Percentiles rank a stretch among this genome's conserved stretches.
phyloP scores from a whole-genome alignment of 2,797 vertebrate genomes.

The Capromys pilorides region DNA sequence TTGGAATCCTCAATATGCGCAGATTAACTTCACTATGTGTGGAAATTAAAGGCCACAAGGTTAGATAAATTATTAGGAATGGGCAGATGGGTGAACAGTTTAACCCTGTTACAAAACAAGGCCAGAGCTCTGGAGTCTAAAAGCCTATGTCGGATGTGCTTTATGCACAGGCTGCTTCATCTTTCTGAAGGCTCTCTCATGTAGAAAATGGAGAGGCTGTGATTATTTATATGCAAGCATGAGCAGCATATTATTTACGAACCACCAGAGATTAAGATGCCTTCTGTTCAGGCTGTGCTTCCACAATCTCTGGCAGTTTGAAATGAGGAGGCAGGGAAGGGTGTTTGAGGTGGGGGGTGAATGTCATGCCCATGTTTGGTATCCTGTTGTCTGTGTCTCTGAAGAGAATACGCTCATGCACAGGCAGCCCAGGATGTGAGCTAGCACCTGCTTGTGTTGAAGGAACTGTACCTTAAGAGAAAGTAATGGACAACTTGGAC shows the following conservation, averaged over 20 bases:
- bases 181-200: constrained; percentile 61
- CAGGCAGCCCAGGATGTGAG: neutral
- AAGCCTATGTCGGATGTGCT: neutral
- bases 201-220: constrained; percentile 66
- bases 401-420: neutral
- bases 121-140: constrained; percentile 6
- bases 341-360: neutral
- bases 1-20: constrained; percentile 1
- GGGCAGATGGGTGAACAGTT: neutral
- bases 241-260: constrained; percentile 66
- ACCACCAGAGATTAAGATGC: constrained; percentile 57
- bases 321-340: neutral
- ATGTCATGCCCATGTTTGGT: neutral
- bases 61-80: constrained; percentile 40
- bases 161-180: neutral
- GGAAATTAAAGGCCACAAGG: constrained; percentile 37
- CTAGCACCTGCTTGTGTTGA: neutral
- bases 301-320: constrained; percentile 56
- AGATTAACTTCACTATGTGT: neutral
- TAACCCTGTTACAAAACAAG: constrained; percentile 5
- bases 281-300: constrained; percentile 63
- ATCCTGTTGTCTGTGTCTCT: neutral
- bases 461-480: neutral
- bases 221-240: constrained; percentile 4
- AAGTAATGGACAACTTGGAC: constrained; percentile 36